A percentile compares a stretch with the other conserved stretches of the same genome.
Evolutionary conservation across 2,888 invertebrate species (phyloP).

Genomic region (Clostera curtula): DNA sequence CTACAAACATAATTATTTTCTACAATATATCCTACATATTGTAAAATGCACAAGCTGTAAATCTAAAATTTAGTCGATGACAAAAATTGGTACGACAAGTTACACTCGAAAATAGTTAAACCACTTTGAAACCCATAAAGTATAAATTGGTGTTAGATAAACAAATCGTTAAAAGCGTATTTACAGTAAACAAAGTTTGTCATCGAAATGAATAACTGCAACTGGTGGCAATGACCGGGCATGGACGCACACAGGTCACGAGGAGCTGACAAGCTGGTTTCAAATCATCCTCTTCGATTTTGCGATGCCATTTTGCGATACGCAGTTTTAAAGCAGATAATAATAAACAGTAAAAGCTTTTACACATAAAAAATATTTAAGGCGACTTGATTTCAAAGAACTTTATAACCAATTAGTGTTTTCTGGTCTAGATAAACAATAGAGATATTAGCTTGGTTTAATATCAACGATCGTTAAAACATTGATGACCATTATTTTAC

Average conservation of each 20-base stretch:
- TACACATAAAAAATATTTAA: not conserved
- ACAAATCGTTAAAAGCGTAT: constrained; percentile 48
- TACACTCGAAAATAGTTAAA: constrained; percentile 4
- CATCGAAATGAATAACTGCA: constrained; percentile 66
- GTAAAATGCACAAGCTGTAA: too few species aligned
- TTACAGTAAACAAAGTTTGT: constrained; percentile 54
- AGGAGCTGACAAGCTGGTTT: constrained; percentile 62
- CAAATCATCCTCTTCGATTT: constrained; percentile 39
- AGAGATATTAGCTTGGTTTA: too few species aligned
- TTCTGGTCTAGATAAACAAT: not conserved
- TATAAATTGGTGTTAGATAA: constrained; percentile 29
- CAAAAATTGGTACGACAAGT: not conserved
- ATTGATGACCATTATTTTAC: too few species aligned
- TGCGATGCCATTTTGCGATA: constrained; percentile 10
- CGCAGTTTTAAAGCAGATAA: not conserved
- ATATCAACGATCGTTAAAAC: too few species aligned
- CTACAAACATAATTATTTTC: constrained; percentile 41
- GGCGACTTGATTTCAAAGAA: not conserved
- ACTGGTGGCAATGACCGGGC: constrained; percentile 64
- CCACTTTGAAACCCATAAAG: constrained; percentile 9
- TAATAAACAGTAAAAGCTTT: constrained; percentile 7
- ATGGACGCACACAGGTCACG: constrained; percentile 32
- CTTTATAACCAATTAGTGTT: not conserved
- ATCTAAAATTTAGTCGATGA: not conserved
- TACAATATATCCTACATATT: too few species aligned